Conservation (phyloP, 2,888 invertebrate genomes). For the Syrphus vitripennis region DNA sequence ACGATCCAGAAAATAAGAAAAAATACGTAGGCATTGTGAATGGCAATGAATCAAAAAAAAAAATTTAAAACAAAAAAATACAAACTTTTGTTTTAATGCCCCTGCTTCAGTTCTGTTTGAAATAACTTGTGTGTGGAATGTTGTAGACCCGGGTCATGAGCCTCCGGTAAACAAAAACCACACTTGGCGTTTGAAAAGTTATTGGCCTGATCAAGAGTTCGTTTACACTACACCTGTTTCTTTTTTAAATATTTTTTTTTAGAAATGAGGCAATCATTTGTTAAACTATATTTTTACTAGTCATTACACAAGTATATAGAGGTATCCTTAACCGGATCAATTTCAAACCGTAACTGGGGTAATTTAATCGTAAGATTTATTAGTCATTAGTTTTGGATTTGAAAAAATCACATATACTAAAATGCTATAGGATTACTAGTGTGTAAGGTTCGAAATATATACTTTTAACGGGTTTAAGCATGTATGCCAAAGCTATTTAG, state of each 20-base stretch:
- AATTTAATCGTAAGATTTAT: no score
- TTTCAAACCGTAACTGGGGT: no score
- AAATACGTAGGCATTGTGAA: slow-evolving; percentile 16
- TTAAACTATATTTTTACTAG: slow-evolving; percentile 7
- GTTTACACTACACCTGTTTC: slow-evolving; percentile 7
- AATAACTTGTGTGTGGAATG: neutral
- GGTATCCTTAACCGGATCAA: no score
- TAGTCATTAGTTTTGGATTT: neutral
- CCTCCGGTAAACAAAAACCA: slow-evolving; percentile 8
- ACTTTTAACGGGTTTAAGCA: neutral
- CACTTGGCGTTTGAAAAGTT: neutral
- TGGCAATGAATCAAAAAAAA: slow-evolving; percentile 18
- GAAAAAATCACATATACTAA: neutral
- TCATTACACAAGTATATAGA: no score
- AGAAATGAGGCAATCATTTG: slow-evolving; percentile 7
- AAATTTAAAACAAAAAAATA: neutral
- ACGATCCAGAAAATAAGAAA: slow-evolving; percentile 2
- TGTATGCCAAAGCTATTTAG: neutral
- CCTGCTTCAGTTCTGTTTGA: neutral
- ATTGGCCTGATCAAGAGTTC: slow-evolving; percentile 27
- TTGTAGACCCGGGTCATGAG: slow-evolving; percentile 5
- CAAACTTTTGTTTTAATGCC: slow-evolving; percentile 2
- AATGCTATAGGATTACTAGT: neutral
- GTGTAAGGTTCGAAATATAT: neutral
- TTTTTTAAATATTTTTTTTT: neutral